Evolutionary conservation across 2,888 invertebrate genomes (phyloP).

Genomic region (Nycteola revayana): DNA sequence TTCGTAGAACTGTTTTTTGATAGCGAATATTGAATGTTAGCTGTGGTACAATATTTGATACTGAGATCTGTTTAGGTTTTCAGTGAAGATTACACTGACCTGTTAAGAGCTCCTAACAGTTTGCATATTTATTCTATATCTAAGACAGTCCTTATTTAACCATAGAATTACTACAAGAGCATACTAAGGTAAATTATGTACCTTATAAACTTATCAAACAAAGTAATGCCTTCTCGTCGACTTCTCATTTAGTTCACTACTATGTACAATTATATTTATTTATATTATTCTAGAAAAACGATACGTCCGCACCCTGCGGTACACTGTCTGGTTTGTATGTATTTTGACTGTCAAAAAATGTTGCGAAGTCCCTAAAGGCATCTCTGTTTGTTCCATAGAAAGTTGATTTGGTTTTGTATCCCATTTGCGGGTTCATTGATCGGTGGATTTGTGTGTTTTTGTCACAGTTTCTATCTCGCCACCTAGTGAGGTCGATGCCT

Average conservation of each 20-base stretch:
- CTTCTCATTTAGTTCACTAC: too few species aligned
- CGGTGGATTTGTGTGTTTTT: constrained; percentile 23
- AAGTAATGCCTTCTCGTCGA: background rate
- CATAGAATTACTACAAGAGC: too few species aligned
- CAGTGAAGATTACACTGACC: too few species aligned
- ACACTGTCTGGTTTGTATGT: constrained; percentile 7
- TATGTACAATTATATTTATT: background rate
- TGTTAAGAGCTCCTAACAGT: too few species aligned
- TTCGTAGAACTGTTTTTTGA: too few species aligned
- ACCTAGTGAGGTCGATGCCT: constrained; percentile 45
- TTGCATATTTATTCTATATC: too few species aligned
- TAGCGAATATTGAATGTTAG: too few species aligned
- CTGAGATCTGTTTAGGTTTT: too few species aligned
- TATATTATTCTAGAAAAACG: background rate
- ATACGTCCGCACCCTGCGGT: too few species aligned
- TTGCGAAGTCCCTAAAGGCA: constrained; percentile 21
- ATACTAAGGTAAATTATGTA: too few species aligned
- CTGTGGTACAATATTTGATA: too few species aligned
- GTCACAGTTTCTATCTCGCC: constrained; percentile 50
- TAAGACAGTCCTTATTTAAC: too few species aligned
- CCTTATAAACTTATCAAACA: background rate
- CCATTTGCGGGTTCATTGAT: constrained; percentile 15
- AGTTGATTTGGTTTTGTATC: constrained; percentile 16
- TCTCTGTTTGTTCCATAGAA: constrained; percentile 10
- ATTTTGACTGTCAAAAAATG: constrained; percentile 33